Percentiles rank a stretch among this genome's conserved stretches.
These are phyloP conservation scores for Pagetopsis macropterus DNA, from an alignment of 2,797 vertebrate genomes.

Conservation along the genomic window DNA sequence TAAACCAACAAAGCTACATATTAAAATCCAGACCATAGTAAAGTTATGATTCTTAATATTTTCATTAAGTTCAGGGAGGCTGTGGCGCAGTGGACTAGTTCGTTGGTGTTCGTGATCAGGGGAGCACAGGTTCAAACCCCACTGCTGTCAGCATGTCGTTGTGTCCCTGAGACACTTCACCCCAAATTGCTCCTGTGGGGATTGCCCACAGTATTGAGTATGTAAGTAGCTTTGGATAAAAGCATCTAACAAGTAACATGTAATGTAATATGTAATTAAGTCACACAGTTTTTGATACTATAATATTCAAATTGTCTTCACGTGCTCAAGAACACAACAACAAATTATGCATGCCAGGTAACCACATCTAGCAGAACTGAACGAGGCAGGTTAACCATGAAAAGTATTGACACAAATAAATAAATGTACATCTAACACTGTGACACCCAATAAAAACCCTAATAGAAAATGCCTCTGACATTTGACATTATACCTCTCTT, in stretches of 20 bases:
- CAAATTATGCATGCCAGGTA: not conserved
- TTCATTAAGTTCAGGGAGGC: not conserved
- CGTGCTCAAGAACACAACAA: not conserved
- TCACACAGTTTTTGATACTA: not conserved
- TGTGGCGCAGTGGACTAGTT: no score
- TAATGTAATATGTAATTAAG: not conserved
- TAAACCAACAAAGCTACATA: not conserved
- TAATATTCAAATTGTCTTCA: not conserved
- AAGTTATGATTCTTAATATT: not conserved
- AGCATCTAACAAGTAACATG: no score
- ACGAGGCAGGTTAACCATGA: not conserved
- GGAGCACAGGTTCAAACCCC: no score
- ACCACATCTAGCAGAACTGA: not conserved
- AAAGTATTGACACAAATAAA: not conserved
- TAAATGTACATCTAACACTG: not conserved
- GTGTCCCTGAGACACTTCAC: no score
- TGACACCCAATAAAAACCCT: not conserved
- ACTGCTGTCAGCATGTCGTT: no score
- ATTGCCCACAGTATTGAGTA: no score
- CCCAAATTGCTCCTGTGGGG: no score
- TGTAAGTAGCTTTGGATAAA: no score
- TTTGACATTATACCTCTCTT: constrained; percentile 87
- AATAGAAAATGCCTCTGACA: no score
- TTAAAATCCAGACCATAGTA: not conserved
- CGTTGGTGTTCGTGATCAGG: no score